phyloP scores from a whole-genome alignment of 2,888 invertebrate genomes.

The Anthophora plumipes region DNA sequence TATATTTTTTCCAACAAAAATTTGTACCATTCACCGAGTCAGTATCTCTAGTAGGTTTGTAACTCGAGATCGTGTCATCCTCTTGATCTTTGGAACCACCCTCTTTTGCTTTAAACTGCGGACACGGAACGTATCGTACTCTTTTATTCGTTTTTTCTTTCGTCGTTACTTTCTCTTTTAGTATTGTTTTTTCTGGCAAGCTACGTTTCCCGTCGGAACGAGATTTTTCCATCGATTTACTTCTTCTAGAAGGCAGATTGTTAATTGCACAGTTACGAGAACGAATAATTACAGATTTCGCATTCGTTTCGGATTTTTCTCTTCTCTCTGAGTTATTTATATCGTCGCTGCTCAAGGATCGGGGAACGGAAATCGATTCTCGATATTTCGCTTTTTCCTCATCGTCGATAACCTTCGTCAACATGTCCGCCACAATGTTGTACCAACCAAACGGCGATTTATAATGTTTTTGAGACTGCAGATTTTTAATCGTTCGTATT shows the following conservation, averaged over 20 bases:
- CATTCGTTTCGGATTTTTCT: neutral
- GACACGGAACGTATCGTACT: slow-evolving; percentile 30
- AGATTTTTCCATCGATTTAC: slow-evolving; percentile 24
- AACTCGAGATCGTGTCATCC: neutral
- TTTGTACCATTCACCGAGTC: slow-evolving; percentile 38
- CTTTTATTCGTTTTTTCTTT: slow-evolving; percentile 9
- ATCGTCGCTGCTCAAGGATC: slow-evolving; percentile 37
- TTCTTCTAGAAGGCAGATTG: slow-evolving; percentile 14
- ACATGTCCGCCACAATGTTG: slow-evolving; percentile 69
- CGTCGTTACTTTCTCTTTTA: slow-evolving; percentile 9
- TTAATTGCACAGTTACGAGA: slow-evolving; percentile 3
- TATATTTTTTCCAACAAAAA: neutral
- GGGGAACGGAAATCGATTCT: neutral
- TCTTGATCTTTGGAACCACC: neutral
- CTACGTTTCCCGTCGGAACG: neutral
- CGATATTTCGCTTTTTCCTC: slow-evolving; percentile 32
- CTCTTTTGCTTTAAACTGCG: neutral
- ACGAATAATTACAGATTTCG: neutral
- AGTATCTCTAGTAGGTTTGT: slow-evolving; percentile 26
- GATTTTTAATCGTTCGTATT: slow-evolving; percentile 56
- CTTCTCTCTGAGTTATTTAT: neutral
- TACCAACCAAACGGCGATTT: slow-evolving; percentile 71
- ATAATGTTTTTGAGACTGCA: slow-evolving; percentile 62
- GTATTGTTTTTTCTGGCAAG: neutral
- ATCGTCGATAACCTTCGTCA: slow-evolving; percentile 66